phyloP scores from a whole-genome alignment of 1,140 invertebrate genomes.

The Halictus rubicundus region DNA sequence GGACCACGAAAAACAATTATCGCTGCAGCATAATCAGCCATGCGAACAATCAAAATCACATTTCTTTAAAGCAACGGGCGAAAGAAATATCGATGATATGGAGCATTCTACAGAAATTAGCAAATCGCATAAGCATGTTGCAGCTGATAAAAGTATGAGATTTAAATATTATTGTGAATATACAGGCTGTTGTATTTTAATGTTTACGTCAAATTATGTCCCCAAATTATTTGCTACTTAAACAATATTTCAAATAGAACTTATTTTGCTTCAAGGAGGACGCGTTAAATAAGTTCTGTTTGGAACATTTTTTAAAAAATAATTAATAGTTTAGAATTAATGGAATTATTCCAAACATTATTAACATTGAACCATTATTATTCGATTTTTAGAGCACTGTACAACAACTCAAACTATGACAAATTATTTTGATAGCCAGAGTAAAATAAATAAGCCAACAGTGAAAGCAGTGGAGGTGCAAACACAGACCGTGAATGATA shows the following conservation, averaged over 20 bases:
- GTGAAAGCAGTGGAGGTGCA: conserved; percentile 76
- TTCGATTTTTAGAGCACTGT: conserved; percentile 25
- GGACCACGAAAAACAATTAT: conserved; percentile 65
- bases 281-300: too few relatives aligned
- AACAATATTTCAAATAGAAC: too few relatives aligned
- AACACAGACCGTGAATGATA: conserved; percentile 79
- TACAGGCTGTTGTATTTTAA: too few relatives aligned
- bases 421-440: conserved; percentile 26
- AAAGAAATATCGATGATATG: conserved; percentile 28
- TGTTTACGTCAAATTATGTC: too few relatives aligned
- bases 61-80: conserved; percentile 21
- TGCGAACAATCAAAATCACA: conserved; percentile 59
- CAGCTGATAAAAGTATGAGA: conserved; percentile 49
- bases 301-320: too few relatives aligned
- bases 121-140: conserved; percentile 51
- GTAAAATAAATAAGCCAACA: conserved; percentile 37
- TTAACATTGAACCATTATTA: conserved; percentile 13
- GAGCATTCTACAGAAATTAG: conserved; percentile 44
- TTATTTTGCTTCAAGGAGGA: too few relatives aligned
- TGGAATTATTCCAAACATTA: background rate
- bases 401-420: conserved; percentile 16
- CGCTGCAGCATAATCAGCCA: conserved; percentile 61
- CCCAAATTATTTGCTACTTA: too few relatives aligned
- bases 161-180: background rate
- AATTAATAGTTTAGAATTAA: too few relatives aligned